Evolutionary conservation across 2,113 vertebrate species (phyloP).

Genomic region (Oreocharis arfaki): DNA sequence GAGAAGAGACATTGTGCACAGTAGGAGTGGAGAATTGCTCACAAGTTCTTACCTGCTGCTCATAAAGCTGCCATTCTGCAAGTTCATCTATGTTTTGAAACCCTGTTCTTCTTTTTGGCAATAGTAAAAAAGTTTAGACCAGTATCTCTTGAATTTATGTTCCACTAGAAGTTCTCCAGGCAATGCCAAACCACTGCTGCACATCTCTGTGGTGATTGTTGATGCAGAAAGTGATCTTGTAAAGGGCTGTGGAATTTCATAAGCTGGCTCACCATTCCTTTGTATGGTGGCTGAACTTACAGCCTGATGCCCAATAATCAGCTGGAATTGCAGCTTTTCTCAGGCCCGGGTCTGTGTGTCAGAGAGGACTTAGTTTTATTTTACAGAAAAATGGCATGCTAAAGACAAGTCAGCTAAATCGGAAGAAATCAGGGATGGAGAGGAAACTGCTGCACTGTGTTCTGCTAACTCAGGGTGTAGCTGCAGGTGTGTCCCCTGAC

Average conservation of each 20-base stretch:
- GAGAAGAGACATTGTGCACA: background rate
- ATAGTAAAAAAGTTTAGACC: background rate
- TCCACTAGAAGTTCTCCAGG: background rate
- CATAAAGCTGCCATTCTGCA: constrained; percentile 6
- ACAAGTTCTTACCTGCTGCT: background rate
- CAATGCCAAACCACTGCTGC: background rate
- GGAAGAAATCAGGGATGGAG: background rate
- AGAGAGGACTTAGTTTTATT: background rate
- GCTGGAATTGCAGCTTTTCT: background rate
- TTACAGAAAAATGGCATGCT: background rate
- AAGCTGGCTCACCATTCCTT: background rate
- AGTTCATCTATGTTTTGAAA: too few species aligned
- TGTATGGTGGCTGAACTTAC: background rate
- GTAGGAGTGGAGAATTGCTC: background rate
- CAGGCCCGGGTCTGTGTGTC: background rate
- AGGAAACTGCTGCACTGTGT: background rate
- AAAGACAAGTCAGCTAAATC: background rate
- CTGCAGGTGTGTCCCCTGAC: background rate
- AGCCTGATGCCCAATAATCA: background rate
- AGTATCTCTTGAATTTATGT: background rate
- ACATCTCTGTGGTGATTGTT: background rate
- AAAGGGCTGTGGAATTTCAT: background rate
- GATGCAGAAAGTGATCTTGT: background rate
- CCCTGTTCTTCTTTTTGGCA: background rate
- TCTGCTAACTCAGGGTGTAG: background rate